Evolutionary conservation across 2,113 vertebrate species (phyloP), one percentile per base, ranked within the genome.

Genomic region (Dolichotis patagonum): DNA sequence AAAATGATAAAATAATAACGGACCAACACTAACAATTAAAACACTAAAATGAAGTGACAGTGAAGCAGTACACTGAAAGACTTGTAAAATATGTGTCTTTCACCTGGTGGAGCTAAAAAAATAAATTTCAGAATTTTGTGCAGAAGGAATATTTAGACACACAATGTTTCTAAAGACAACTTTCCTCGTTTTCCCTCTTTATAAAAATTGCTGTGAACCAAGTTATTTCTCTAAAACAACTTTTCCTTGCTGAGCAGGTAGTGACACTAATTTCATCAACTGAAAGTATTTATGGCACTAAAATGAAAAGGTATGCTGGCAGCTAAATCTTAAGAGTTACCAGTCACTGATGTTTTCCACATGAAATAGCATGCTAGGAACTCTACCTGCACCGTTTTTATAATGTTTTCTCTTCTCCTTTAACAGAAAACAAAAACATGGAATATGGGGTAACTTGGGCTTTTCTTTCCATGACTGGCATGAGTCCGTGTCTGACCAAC

Each of bases 211-310:
- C 49, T 86, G 28, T 58, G 91, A 95, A 93, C 73, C 86, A 80
- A 84, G 35, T 83, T 52, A 52, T 52, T 94, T 82, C 46, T 94
- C 46, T 35, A 52, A 95, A 95, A 92, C 17, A 62, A 77, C 8
- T 71, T 80, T 86, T 67, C 62, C 46, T 32, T 67, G 38, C n/a
- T 89, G 62, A 96, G 49, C 81, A 89, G 69, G 90, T 46, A 49
- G 78, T 77, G 89, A 94, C 88, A 94, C 41, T 84, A 91, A 96
- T 93, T 95, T 87, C 81, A 90, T 91, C 83, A 86, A 91, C 4
- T 35, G 86, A 91, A 69, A 93, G 90, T 93, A 95, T 83, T 90
- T 96, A 85, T 52, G 86, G 43, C 49, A 85, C 65, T 83, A 69
- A 90, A 93, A 88, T 81, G 71, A 94, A 95, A 88, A 83, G 71